Base-by-base conservation (phyloP, 2,888 invertebrate genomes). In the Micoletzkya japonica region DNA sequence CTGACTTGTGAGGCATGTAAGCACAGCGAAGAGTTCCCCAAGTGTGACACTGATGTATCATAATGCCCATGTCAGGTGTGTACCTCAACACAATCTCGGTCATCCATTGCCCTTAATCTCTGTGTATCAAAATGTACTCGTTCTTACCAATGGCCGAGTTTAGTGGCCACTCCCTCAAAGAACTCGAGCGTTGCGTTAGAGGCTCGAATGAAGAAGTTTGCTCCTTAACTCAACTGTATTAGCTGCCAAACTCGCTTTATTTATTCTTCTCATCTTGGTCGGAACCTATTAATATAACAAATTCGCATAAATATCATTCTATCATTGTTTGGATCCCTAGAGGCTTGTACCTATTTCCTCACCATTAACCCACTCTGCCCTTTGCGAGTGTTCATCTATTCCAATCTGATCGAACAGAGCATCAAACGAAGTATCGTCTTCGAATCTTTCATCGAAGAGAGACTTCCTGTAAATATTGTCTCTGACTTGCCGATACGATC, bases 351-450 rank as follows among this genome's bases (percentile, higher is more conserved):
- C 50, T 24, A 6, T 63, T 4, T 50, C 63, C 78, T 73, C 30
- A 82, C 84, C 84, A 69, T 84, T 84, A 60, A 84, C 83, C 84
- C 84, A 84, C 72, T 84, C 83, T 20, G 81, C 82, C 56, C 84
- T 71, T 73, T 80, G 76, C 30, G 80, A 79, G 49, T 77, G 59
- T 30, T 78, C 77, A 58, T 81, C 81, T 39, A 79, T 74, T 34
- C 84, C 84, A 37, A 84, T 74, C 67, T 84, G 84, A 67, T 84
- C 84, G 70, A 84, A 84, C 49, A 84, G 78, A 34, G 81, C 80
- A 54, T 84, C 83, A 70, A 81, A 83, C 24, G 70, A 58, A 73
- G 74, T 72, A 60, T 82, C 76, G 59, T 81, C 77, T 74, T 84
- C 84, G 59, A 81, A 73, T 64, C 79, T 74, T 66, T 82, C 72